Conservation (phyloP, 2,888 invertebrate species). For the Blera fallax region DNA sequence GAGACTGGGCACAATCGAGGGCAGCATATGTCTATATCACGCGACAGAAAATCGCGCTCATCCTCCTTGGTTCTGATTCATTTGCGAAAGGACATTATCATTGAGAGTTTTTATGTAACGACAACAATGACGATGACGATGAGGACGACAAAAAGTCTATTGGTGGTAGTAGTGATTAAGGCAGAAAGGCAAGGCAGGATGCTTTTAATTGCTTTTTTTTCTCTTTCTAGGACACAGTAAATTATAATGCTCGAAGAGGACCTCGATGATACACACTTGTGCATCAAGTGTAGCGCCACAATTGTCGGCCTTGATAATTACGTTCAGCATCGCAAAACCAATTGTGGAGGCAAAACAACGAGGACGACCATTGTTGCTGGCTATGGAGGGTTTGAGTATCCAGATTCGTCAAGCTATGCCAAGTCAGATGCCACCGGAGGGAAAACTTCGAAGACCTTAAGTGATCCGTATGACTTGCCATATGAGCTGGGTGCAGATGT, state of each 20-base stretch:
- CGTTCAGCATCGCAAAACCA: conserved; percentile 89
- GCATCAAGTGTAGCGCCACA: conserved; percentile 92
- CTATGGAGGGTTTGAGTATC: conserved; percentile 77
- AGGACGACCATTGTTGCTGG: conserved; percentile 77
- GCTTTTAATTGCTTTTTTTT: conserved; percentile 63
- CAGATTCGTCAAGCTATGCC: conserved; percentile 75
- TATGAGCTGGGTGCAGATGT: conserved; percentile 90
- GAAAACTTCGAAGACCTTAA: conserved; percentile 78
- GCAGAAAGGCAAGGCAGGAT: conserved; percentile 55
- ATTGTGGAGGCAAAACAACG: conserved; percentile 83
- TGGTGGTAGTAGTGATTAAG: conserved; percentile 47
- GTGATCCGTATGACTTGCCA: conserved; percentile 82
- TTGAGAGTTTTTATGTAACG: conserved; percentile 50
- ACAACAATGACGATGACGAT: conserved; percentile 32
- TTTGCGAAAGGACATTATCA: conserved; percentile 65
- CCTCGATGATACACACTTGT: conserved; percentile 93
- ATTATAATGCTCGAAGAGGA: conserved; percentile 83
- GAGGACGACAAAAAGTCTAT: conserved; percentile 19
- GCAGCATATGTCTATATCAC: conserved; percentile 61
- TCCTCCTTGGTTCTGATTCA: conserved; percentile 46
- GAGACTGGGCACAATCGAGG: not conserved
- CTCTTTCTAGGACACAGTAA: conserved; percentile 54
- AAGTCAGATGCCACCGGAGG: conserved; percentile 76
- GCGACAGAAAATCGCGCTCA: conserved; percentile 37
- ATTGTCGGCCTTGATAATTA: conserved; percentile 93